A percentile compares a stretch with the other conserved stretches of the same genome.
phyloP scores from a whole-genome alignment of 37 sponge, comb jelly and placozoan species.

The Crambe crambe region DNA sequence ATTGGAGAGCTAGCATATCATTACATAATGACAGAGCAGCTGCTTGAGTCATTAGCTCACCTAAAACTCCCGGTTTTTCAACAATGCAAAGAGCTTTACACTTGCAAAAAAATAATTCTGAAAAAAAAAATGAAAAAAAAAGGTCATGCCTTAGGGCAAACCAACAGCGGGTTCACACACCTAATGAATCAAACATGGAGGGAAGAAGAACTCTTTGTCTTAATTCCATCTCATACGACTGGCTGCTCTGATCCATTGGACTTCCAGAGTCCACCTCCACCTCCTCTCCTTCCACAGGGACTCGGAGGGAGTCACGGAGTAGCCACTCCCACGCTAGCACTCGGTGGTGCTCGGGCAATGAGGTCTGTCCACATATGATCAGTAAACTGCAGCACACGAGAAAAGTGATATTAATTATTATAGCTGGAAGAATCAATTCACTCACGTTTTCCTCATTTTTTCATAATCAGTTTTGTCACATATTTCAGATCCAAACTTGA shows the following conservation, averaged over 20 bases:
- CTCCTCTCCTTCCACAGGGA: neutral
- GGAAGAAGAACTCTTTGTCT: conserved; percentile 1
- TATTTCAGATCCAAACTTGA: conserved; percentile 28
- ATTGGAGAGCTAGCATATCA: neutral
- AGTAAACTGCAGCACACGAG: conserved; percentile 28
- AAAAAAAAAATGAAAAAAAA: neutral
- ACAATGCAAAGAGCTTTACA: conserved; percentile 13
- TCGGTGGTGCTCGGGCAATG: conserved; percentile 27
- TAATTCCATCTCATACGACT: conserved; percentile 5
- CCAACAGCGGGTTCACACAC: neutral
- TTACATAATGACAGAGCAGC: neutral
- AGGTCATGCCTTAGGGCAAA: neutral
- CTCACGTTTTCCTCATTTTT: conserved; percentile 12
- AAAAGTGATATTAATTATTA: neutral
- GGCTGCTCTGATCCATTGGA: neutral
- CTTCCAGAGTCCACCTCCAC: neutral
- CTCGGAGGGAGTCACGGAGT: neutral
- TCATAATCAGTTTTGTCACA: conserved; percentile 42
- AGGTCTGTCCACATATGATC: conserved; percentile 28
- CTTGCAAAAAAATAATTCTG: conserved; percentile 23
- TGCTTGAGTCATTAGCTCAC: neutral
- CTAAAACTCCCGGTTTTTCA: neutral
- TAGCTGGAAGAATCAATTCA: neutral
- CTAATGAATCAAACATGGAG: conserved; percentile 24
- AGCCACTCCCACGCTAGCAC: conserved; percentile 24